Evolutionary conservation across 2,113 vertebrate species (phyloP), one percentile per base, ranked within the genome.

Genomic region (Clinocottus analis): DNA sequence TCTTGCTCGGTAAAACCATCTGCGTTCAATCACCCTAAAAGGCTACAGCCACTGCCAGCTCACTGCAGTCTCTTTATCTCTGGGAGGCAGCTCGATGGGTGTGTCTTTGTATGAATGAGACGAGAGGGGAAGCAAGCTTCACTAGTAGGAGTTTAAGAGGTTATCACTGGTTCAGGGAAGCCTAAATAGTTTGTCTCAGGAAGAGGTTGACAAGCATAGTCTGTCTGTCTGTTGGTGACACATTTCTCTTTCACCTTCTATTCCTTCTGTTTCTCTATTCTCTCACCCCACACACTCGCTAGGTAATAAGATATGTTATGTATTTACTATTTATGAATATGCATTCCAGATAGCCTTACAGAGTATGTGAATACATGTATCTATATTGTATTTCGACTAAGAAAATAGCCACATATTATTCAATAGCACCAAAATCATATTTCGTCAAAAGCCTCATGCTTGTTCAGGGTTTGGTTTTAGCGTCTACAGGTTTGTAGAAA

Each of bases 1-100:
- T 84, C 71, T 49, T 70, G 25, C 76, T 58, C 43, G 49, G 19
- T 77, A 73, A 66, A 74, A 59, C 69, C 83, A 80, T 84, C 87
- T 89, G 73, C 45, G 65, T 86, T 89, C 83, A 86, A 83, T 92
- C 82, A 79, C 23, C 77, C 51, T 63, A 73, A 81, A 80, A 45
- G 77, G 33, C 72, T 66, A 39, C 47, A 14, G 31, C 43, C 25
- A 65, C 75, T 84, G 84, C 75, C 62, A 83, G 79, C 84, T 77
- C 75, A 68, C 70, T 81, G 56, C 61, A 62, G 65, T 61, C 72
- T 61, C 56, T 73, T 73, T 65, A 63, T 81, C 53, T 65, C 25
- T 3, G 43, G 49, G 33, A 64, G 39, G 45, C 49, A 69, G 71
- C n/a, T 72, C 8, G 29, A 72, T 71, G 61, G 43, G 67, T 55